Conservation (phyloP, 1,140 invertebrate species). For the Hyles vespertilio region DNA sequence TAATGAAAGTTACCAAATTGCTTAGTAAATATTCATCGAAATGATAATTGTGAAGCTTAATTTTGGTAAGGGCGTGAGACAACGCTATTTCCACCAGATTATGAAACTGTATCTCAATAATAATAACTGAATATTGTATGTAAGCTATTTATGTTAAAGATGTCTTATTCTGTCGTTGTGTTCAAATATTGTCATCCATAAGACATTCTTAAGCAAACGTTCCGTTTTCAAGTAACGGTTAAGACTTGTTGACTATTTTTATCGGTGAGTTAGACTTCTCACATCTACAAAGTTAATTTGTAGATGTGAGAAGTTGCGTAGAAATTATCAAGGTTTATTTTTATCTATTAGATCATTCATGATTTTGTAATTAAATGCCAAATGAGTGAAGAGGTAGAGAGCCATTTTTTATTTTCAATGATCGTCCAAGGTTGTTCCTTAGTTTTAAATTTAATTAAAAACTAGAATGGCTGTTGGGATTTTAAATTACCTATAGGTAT, state of each 20-base stretch:
- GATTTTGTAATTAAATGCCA: too few species aligned
- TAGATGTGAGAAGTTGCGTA: not conserved
- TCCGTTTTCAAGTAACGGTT: conserved; percentile 4
- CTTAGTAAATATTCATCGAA: not conserved
- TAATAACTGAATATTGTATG: conserved; percentile 9
- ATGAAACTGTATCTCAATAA: conserved; percentile 10
- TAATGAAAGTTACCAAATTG: conserved; percentile 17
- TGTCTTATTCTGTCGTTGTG: conserved; percentile 30
- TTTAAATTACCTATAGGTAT: too few species aligned
- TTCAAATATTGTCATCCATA: conserved; percentile 25
- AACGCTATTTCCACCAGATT: too few species aligned
- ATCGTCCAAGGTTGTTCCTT: too few species aligned
- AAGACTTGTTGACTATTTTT: conserved; percentile 34
- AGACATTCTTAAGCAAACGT: conserved; percentile 2
- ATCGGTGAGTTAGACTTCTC: conserved; percentile 8
- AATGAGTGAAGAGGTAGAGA: too few species aligned
- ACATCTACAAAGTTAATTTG: conserved; percentile 8
- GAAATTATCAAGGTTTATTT: not conserved
- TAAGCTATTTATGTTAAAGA: conserved; percentile 2
- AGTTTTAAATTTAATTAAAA: too few species aligned
- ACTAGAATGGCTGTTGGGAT: too few species aligned
- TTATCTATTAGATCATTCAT: not conserved
- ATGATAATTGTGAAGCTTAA: too few species aligned
- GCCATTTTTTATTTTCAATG: too few species aligned
- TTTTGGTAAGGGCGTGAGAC: too few species aligned